Evolutionary conservation across 2,113 vertebrate genomes (phyloP), one percentile per base, ranked within the genome.

Genomic region (Pseudorectes ferrugineus): DNA sequence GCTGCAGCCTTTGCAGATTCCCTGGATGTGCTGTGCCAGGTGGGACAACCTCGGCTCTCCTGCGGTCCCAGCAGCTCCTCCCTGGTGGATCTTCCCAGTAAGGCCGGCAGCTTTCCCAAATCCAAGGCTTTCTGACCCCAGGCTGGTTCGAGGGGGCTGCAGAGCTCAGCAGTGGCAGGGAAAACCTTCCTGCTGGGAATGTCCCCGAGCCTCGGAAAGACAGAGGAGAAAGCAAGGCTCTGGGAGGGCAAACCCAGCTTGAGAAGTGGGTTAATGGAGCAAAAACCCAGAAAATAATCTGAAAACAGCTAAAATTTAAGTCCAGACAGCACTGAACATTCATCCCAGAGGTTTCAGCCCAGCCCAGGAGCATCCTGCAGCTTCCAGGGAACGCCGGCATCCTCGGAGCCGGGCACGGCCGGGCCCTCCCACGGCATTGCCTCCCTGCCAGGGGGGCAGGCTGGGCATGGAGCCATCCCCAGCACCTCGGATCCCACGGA

Each of bases 271-370:
- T 29, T 18, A 19, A n/a, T 1, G 75, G 9, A 7, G 4, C 4
- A 36, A 36, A 8, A 17, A 15, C 2, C 6, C 5, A 11, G 36
- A 8, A 58, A 58, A 36, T 0, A 21, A 31, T 6, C 28, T 17
- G 15, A 3, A 45, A 42, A 17, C 10, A 22, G 33, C 7, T 2
- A 3, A 29, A 54, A 12, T 0, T 0, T 0, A 5, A 83, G 12
- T 24, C 21, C 36, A 22, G 74, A 33, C 62, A 35, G 65, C 59
- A 7, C 33, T 4, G 63, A 31, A 14, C 25, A 0, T 33, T 9
- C 55, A 29, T 0, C 73, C 52, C 9, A 6, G 17, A 57, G 58
- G 38, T 4, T 38, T 0, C 33, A 58, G 51, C 49, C 46, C 71
- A 40, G 61, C 23, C 22, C n/a, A 28, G 74, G 29, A 85, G 57